A percentile compares a stretch with the other conserved stretches of the same genome.
Conservation (phyloP, 2,888 invertebrate species). For the Drosophila kuntzei region DNA sequence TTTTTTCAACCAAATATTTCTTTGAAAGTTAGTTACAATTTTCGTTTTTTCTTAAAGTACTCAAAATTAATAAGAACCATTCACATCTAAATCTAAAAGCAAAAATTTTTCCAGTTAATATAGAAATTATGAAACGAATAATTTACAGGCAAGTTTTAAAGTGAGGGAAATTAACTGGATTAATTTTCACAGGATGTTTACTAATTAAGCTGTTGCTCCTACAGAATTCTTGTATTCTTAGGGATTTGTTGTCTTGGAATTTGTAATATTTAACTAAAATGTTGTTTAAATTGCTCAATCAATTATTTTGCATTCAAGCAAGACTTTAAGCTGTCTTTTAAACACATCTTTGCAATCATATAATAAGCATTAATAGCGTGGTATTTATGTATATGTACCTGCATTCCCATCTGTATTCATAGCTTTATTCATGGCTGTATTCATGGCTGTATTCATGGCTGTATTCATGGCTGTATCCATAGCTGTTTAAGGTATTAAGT, state of each 20-base stretch:
- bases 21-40: too few species aligned
- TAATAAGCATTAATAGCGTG: constrained; percentile 1
- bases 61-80: too few species aligned
- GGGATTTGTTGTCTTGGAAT: neutral
- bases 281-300: neutral
- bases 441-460: neutral
- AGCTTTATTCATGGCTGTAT: neutral
- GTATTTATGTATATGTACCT: too few species aligned
- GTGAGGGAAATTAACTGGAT: neutral
- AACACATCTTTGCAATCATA: neutral
- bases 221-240: too few species aligned
- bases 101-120: too few species aligned
- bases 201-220: neutral
- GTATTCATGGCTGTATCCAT: constrained; percentile 2
- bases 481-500: constrained; percentile 22
- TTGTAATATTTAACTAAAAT: neutral
- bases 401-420: neutral
- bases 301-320: neutral
- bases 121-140: too few species aligned
- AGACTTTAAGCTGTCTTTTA: neutral
- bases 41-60: too few species aligned
- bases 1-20: too few species aligned
- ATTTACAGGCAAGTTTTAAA: neutral
- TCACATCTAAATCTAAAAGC: too few species aligned
- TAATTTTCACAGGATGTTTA: neutral